Evolutionary conservation across 2,113 vertebrate genomes (phyloP).

Genomic region (Pedionomus torquatus): DNA sequence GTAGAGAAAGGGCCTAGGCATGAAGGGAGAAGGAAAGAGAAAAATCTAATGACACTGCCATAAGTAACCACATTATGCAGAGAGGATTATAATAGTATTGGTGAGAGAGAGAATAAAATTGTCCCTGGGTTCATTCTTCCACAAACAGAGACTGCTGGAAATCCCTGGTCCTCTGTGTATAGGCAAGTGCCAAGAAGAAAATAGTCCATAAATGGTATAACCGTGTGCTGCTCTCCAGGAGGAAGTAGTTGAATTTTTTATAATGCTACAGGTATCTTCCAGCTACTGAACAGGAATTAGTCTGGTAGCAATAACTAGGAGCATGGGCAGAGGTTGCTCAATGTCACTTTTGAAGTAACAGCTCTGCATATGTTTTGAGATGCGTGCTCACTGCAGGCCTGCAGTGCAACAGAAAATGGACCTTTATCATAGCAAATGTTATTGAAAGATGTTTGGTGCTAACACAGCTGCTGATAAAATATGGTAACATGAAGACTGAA

Average conservation of each 20-base stretch:
- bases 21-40: not conserved
- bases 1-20: not conserved
- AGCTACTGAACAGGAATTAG: not conserved
- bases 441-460: not conserved
- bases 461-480: not conserved
- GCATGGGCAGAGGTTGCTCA: not conserved
- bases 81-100: not conserved
- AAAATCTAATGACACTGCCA: not conserved
- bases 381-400: not conserved
- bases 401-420: not conserved
- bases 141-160: not conserved
- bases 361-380: not conserved
- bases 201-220: not conserved
- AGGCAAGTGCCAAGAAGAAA: not conserved
- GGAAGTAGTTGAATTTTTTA: not conserved
- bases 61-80: not conserved
- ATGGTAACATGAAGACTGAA: not conserved
- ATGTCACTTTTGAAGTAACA: not conserved
- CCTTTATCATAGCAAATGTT: not conserved
- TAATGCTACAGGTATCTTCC: not conserved
- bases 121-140: not conserved
- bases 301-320: not conserved
- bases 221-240: rapidly evolving
- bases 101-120: not conserved
- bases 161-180: not conserved